Base-by-base conservation (phyloP, 2,113 vertebrate species). In the Hippocampus abdominalis region DNA sequence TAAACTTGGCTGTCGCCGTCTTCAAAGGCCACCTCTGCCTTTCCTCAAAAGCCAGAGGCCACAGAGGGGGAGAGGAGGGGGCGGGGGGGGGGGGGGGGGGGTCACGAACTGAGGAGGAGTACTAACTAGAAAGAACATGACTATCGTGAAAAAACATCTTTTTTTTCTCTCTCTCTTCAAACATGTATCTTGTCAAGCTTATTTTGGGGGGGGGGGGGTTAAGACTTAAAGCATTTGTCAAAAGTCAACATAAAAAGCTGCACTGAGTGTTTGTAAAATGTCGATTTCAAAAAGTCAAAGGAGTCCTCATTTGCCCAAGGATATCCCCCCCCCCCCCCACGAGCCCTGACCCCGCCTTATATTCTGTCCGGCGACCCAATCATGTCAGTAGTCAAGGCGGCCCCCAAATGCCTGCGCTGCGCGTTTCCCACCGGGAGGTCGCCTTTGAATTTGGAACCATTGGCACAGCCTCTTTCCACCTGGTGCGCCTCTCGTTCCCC, bases 1-100 rank as follows among this genome's bases (percentile, higher is more conserved):
- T 83, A 84, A 87, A 88, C 84, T 78, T 76, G 74, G 79, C 84
- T 84, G 84, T 85, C 80, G 79, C 82, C 79, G 70, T 85, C 86
- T 87, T 91, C 90, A 90, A 89, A 91, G 87, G 81, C 81, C 69
- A 77, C 69, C 83, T 88, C 91, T 90, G 89, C 84, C 84, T 90
- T 90, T 90, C 82, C 81, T 92, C 89, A 91, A 85, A 88, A 85
- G 75, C 77, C 82, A 83, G 84, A 83, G 81, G 80, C 86, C 79
- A 86, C 86, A 78, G 84, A 70, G 66, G 75, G 83, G 86, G 87
- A 75, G 78, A 82, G 79, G 86, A 84, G 81, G 86, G 72, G 66
- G 66, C n/a, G n/a, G 74, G 6, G 13, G 70, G 13, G 27, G 57
- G 57, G 57, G 27, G 27, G 7, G 0, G n/a, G 8, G 8, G 8